Evolutionary conservation across 2,888 invertebrate genomes (phyloP).

Genomic region (Scaptomyza flava): DNA sequence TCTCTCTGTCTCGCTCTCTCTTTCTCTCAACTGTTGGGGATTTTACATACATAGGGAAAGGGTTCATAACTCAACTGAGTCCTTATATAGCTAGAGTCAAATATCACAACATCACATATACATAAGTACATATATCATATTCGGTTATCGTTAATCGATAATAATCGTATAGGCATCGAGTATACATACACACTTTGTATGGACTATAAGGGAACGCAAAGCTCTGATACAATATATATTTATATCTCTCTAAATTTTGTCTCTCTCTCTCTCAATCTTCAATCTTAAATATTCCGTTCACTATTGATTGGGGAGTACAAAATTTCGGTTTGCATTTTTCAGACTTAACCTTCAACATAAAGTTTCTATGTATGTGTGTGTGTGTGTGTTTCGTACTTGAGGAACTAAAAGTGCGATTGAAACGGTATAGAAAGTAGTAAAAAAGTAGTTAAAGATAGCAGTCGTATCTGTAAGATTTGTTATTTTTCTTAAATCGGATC

Average conservation of each 20-base stretch:
- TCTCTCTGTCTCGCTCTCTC: neutral
- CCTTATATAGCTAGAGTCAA: slow-evolving; percentile 63
- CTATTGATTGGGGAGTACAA: slow-evolving; percentile 40
- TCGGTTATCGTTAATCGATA: slow-evolving; percentile 45
- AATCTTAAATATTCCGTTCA: slow-evolving; percentile 13
- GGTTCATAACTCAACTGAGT: slow-evolving; percentile 35
- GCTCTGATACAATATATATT: slow-evolving; percentile 4
- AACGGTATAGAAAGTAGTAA: slow-evolving; percentile 47
- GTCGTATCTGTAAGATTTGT: slow-evolving; percentile 10
- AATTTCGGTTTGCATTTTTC: slow-evolving; percentile 36
- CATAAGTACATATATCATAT: slow-evolving; percentile 53
- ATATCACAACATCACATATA: slow-evolving; percentile 68
- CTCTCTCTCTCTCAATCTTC: slow-evolving; percentile 8
- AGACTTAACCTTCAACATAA: slow-evolving; percentile 55
- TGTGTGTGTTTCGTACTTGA: slow-evolving; percentile 36
- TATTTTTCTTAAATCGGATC: slow-evolving; percentile 1
- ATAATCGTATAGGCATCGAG: slow-evolving; percentile 36
- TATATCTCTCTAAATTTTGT: slow-evolving; percentile 4
- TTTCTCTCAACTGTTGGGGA: neutral
- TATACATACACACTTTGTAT: slow-evolving; percentile 21
- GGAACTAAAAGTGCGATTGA: slow-evolving; percentile 44
- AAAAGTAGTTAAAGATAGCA: slow-evolving; percentile 23
- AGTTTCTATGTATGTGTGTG: slow-evolving; percentile 15
- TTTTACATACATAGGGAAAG: neutral
- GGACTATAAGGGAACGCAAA: slow-evolving; percentile 28